Conservation (phyloP, 2,888 invertebrate species). For the Eledone cirrhosa region DNA sequence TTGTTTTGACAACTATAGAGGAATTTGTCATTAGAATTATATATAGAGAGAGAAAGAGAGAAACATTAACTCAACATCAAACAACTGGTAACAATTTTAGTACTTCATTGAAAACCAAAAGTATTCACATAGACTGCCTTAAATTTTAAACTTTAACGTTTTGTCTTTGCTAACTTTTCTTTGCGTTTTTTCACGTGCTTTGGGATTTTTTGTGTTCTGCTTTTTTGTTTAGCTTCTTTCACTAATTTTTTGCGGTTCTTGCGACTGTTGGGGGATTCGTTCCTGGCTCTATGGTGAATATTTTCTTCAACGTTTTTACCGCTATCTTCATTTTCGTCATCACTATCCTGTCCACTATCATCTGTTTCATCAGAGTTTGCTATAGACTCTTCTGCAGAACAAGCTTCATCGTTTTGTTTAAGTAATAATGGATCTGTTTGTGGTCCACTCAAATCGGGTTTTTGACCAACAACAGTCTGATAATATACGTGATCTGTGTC, state of each 20-base stretch:
- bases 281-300: conserved; percentile 59
- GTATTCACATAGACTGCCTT: no score
- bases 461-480: conserved; percentile 86
- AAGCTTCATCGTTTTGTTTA: not conserved
- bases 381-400: not conserved
- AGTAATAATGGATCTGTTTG: conserved; percentile 53
- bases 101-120: no score
- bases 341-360: not conserved
- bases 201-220: conserved; percentile 86
- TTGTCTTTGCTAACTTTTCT: conserved; percentile 68
- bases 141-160: not conserved
- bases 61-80: no score
- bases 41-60: no score
- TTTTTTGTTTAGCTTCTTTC: conserved; percentile 88
- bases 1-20: no score
- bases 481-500: conserved; percentile 77
- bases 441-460: conserved; percentile 80
- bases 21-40: no score
- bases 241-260: conserved; percentile 81
- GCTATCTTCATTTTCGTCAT: conserved; percentile 29
- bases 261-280: conserved; percentile 68
- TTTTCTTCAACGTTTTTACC: conserved; percentile 36
- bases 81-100: no score
- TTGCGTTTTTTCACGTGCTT: conserved; percentile 93
- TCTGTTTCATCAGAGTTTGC: not conserved